Base-by-base conservation (phyloP, 2,113 vertebrate species). In the Pseudopipra pipra region DNA sequence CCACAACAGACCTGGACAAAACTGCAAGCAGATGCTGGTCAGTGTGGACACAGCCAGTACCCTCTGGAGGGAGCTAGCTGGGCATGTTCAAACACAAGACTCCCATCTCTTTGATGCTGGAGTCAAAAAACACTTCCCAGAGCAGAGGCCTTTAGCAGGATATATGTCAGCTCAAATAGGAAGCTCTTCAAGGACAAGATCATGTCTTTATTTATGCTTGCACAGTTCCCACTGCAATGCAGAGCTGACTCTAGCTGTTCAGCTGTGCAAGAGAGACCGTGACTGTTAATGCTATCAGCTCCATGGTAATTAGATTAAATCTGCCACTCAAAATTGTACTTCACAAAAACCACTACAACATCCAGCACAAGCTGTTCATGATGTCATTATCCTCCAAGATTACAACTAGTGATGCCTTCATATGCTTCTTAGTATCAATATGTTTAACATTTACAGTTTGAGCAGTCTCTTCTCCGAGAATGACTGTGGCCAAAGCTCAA, bases 141-240 rank as follows among this genome's bases (percentile, higher is more conserved):
- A 78, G 71, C 27, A 63, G 35, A 78, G 3, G 30, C 37, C 35
- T 76, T 73, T 18, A 33, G 14, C 58, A 55, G 43, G 46, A 73
- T 28, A 11, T 12, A 66, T 0, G 0, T 35, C 58, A 62, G 6
- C 8, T 46, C 43, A 54, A 59, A 66, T 0, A 1, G 49, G 28
- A 86, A 87, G 35, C 68, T 55, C 46, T 73, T 82, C 49, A 82
- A 87, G 67, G 85, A 85, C 63, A 95, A 33, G 23, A 73, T 4
- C 2, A 4, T 5, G 30, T 43, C 66, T 75, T 54, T 44, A 23
- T 72, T 77, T 55, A 54, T 19, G 37, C 39, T 59, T 80, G 51
- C 55, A 59, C 41, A 71, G 54, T 49, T 88, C 47, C 27, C 72
- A 66, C 67, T 55, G 87, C 90, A 94, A 62, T 70, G 78, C 81